Evolutionary conservation across 2,888 invertebrate species (phyloP), one percentile per base, ranked within the genome.

Genomic region (Agrilus mali): DNA sequence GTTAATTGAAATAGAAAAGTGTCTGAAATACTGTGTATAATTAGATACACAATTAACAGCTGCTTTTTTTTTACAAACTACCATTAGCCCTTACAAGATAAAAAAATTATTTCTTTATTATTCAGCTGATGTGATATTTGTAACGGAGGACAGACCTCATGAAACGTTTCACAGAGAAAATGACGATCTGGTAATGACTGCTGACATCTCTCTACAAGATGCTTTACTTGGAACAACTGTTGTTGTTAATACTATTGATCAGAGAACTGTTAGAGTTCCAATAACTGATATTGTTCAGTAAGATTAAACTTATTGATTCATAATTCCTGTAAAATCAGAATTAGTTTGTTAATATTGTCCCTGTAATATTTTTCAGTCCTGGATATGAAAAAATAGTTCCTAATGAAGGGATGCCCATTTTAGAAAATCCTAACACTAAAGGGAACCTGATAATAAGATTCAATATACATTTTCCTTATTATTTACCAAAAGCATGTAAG

Each of bases 391-490:
- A 85, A 63, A 57, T 78, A 0, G 70, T 88, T 1, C 71, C 73
- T 41, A 75, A 74, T 7, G 87, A 88, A 65, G 88, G 88, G 1
- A 68, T 88, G 54, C 86, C 86, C 0, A 60, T 80, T 43, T 70
- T 77, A 2, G 75, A 76, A 43, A 71, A 76, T 54, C 67, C 72
- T 36, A 74, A 73, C 40, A 72, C 74, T 33, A 78, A 73, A 52
- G 87, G 88, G 8, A 74, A 83, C 57, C 64, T 88, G 35, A 73
- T 82, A 36, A 72, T 88, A 50, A 70, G 72, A 43, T 88, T 88
- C 58, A 66, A 74, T 41, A 70, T 78, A 31, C 61, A 68, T 46
- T 78, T 74, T 60, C 78, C 78, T 7, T 55, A 60, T 44, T 73
- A 74, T 57, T 55, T 77, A 39, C 68, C 73, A 12, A 64, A 69